A percentile compares a stretch with the other conserved stretches of the same genome.
Conservation (phyloP, 1,140 invertebrate species). For the Ganaspis sp. region DNA sequence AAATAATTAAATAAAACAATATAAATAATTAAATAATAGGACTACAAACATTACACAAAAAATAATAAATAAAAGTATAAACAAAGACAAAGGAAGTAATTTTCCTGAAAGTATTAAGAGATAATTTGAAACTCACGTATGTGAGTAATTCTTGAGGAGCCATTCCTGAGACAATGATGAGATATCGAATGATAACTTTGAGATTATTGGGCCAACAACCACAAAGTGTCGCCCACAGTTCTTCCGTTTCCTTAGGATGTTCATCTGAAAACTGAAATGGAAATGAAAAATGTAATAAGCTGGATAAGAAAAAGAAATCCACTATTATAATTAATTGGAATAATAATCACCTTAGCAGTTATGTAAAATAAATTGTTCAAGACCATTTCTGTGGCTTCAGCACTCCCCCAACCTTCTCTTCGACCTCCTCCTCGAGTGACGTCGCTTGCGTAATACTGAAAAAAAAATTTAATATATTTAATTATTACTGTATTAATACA, state of each 20-base stretch:
- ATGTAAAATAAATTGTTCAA: conserved; percentile 99
- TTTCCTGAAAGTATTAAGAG: not conserved
- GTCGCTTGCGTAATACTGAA: conserved; percentile 85
- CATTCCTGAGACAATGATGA: conserved; percentile 97
- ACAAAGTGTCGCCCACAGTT: conserved; percentile 96
- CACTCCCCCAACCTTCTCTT: conserved; percentile 96
- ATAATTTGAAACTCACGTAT: conserved; percentile 81
- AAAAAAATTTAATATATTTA: conserved; percentile 39
- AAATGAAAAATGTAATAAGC: conserved; percentile 18
- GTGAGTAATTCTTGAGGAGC: conserved; percentile 93
- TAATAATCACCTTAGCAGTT: conserved; percentile 89
- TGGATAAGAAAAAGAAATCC: too few species aligned
- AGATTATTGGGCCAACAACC: conserved; percentile 98
- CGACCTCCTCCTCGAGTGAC: conserved; percentile 80
- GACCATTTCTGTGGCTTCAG: conserved; percentile 99
- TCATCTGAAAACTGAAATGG: conserved; percentile 91
- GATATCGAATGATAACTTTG: conserved; percentile 97
- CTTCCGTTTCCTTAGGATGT: conserved; percentile 95
- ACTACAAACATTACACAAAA: too few species aligned
- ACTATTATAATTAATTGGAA: too few species aligned
- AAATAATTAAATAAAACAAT: too few species aligned
- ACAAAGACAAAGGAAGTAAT: too few species aligned
- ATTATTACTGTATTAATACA: conserved; percentile 33
- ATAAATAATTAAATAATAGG: too few species aligned
- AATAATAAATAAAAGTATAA: too few species aligned